Percentiles rank a stretch among this genome's conserved stretches.
phyloP scores from a whole-genome alignment of 2,113 vertebrate species.

The Sminthopsis crassicaudata region DNA sequence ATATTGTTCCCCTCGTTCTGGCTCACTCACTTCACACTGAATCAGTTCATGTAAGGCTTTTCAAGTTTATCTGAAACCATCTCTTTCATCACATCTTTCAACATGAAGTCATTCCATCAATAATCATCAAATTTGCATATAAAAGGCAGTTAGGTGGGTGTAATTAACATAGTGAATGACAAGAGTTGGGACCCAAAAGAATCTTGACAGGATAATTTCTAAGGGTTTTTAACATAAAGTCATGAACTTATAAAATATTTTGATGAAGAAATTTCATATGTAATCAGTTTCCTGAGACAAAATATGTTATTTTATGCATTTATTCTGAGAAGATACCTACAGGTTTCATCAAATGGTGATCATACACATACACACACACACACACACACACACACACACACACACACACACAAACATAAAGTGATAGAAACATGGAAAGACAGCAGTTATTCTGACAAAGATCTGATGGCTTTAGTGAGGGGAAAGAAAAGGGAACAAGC shows the following conservation, averaged over 20 bases:
- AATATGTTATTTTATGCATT: neutral
- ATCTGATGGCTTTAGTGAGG: neutral
- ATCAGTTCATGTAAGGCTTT: too few species aligned
- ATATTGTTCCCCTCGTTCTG: too few species aligned
- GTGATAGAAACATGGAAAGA: neutral
- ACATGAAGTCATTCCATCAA: neutral
- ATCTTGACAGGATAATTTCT: neutral
- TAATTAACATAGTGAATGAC: neutral
- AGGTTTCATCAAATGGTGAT: neutral
- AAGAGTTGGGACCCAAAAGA: neutral
- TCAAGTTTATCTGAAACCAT: too few species aligned
- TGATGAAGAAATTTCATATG: neutral
- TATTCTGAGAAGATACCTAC: neutral
- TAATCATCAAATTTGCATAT: neutral
- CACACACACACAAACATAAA: neutral
- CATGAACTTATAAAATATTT: neutral
- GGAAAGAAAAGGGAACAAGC: neutral
- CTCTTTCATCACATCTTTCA: neutral
- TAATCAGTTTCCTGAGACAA: neutral
- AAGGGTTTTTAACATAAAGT: neutral
- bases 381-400: too few species aligned
- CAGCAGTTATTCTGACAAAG: neutral
- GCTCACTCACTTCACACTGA: too few species aligned
- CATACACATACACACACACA: too few species aligned
- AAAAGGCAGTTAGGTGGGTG: neutral